Percentiles rank a stretch among this genome's conserved stretches.
phyloP scores from a whole-genome alignment of 2,888 invertebrate species.

The Eubasilissa splendida region DNA sequence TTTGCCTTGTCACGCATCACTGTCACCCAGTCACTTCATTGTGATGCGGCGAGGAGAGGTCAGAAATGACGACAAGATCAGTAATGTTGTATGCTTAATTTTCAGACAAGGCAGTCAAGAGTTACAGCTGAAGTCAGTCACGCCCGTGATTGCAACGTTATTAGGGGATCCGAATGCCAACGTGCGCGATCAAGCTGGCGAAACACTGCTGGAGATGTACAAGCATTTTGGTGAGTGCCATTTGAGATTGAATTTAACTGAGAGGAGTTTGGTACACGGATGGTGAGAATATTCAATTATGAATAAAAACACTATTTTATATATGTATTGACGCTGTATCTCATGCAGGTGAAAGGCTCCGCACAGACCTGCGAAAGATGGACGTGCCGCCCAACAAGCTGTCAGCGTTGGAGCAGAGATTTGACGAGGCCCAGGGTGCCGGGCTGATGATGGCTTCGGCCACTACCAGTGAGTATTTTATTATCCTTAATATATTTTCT shows the following conservation, averaged over 20 bases:
- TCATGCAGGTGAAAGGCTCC: constrained; percentile 79
- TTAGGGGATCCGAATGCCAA: constrained; percentile 89
- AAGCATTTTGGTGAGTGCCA: constrained; percentile 83
- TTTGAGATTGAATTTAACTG: too few species aligned
- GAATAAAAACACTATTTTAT: too few species aligned
- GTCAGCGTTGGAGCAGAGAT: constrained; percentile 82
- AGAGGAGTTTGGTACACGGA: too few species aligned
- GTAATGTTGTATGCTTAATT: constrained; percentile 36
- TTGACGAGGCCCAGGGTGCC: constrained; percentile 88
- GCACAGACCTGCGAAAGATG: constrained; percentile 87
- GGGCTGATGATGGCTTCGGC: constrained; percentile 87
- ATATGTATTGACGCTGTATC: too few species aligned
- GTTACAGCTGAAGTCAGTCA: constrained; percentile 85
- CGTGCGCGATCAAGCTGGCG: constrained; percentile 90
- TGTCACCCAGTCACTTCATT: too few species aligned
- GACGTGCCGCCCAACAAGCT: constrained; percentile 83
- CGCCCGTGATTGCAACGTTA: constrained; percentile 86
- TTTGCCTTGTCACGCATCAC: too few species aligned
- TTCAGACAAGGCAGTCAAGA: constrained; percentile 89
- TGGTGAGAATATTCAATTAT: too few species aligned
- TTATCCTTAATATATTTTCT: not conserved
- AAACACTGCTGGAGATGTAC: constrained; percentile 91
- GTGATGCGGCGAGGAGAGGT: too few species aligned
- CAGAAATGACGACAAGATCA: constrained; percentile 2
- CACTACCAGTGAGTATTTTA: constrained; percentile 24